phyloP scores from a whole-genome alignment of 2,797 vertebrate species.

The Novumbra hubbsi region DNA sequence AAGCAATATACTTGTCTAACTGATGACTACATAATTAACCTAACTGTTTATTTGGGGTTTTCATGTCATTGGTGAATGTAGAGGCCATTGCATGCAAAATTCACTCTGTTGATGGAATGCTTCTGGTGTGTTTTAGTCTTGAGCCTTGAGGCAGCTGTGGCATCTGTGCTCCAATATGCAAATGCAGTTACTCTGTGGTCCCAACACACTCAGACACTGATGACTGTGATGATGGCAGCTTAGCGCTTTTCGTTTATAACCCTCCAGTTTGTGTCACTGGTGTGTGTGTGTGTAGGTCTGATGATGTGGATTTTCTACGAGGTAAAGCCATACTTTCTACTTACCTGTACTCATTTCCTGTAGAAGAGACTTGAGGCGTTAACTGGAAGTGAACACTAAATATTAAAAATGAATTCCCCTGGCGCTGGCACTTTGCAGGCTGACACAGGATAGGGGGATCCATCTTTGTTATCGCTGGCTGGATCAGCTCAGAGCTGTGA shows the following conservation, averaged over 20 bases:
- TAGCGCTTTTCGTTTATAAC: conserved; percentile 67
- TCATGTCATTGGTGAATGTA: no score
- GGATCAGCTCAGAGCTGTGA: conserved; percentile 2
- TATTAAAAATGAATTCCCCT: conserved; percentile 76
- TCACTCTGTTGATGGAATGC: no score
- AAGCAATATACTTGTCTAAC: no score
- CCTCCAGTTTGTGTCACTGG: conserved; percentile 34
- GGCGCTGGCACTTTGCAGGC: neutral
- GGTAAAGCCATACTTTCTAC: conserved; percentile 28
- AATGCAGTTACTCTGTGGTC: conserved; percentile 53
- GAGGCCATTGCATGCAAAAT: no score
- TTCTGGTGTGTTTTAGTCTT: no score
- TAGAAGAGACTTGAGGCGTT: conserved; percentile 62
- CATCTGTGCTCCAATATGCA: conserved; percentile 9
- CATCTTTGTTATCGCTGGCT: neutral
- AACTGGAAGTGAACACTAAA: conserved; percentile 63
- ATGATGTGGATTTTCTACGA: conserved; percentile 60
- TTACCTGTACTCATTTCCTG: conserved; percentile 66
- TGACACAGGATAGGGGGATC: conserved; percentile 1
- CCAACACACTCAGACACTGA: neutral
- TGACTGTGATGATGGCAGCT: conserved; percentile 61
- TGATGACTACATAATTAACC: no score
- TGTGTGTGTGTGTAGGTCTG: conserved; percentile 10
- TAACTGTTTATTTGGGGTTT: no score
- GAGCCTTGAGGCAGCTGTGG: conserved; percentile 2